phyloP scores from a whole-genome alignment of 2,113 vertebrate genomes.

The Passer montanus region DNA sequence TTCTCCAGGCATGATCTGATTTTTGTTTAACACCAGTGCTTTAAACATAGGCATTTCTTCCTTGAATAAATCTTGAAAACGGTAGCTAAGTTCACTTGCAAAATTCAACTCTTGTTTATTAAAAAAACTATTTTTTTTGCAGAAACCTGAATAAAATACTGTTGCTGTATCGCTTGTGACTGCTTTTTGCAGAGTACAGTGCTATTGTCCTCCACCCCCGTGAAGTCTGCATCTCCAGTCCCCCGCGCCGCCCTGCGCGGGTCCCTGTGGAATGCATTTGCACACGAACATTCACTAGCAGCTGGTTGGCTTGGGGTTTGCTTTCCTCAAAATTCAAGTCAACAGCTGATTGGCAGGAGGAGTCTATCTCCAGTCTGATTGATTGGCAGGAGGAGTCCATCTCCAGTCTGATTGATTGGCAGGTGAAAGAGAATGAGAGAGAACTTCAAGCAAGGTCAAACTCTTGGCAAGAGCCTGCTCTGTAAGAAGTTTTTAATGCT shows the following conservation, averaged over 20 bases:
- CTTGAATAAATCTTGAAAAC: conserved; percentile 79
- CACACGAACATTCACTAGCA: conserved; percentile 75
- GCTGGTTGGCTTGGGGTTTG: conserved; percentile 70
- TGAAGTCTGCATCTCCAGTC: conserved; percentile 72
- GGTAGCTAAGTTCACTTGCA: conserved; percentile 76
- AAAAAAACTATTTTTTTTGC: conserved; percentile 81
- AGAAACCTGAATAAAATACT: conserved; percentile 89
- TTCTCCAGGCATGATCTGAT: conserved; percentile 64
- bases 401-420: conserved; percentile 71
- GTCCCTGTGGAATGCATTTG: conserved; percentile 63
- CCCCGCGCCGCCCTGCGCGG: conserved; percentile 58
- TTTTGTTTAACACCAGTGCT: conserved; percentile 76
- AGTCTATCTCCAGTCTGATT: conserved; percentile 68
- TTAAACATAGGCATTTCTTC: conserved; percentile 77
- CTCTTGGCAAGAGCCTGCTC: conserved; percentile 88
- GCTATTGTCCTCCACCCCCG: conserved; percentile 75
- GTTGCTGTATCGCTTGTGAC: conserved; percentile 73
- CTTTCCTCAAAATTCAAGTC: conserved; percentile 76
- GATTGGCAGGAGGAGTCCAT: conserved; percentile 76
- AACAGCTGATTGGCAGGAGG: conserved; percentile 87
- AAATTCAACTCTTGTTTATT: conserved; percentile 81
- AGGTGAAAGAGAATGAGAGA: conserved; percentile 95
- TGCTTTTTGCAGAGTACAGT: conserved; percentile 73
- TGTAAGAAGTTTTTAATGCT: conserved; percentile 92
- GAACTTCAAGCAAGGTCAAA: conserved; percentile 79